A percentile compares a stretch with the other conserved stretches of the same genome.
Evolutionary conservation across 2,797 vertebrate genomes (phyloP).

Genomic region (Sebastes cheni): DNA sequence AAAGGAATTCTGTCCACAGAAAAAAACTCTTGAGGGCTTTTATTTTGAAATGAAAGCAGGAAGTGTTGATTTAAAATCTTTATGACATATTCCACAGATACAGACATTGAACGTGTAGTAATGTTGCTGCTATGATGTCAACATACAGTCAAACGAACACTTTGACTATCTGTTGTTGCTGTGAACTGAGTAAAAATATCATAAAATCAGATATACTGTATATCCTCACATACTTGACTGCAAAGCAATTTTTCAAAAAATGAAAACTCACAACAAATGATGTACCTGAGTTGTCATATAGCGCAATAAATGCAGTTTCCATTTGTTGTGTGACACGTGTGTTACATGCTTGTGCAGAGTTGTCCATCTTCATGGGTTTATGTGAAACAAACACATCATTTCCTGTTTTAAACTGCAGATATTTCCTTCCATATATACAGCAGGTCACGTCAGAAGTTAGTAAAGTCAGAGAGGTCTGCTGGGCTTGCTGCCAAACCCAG

Average conservation of each 20-base stretch:
- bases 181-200: too few species aligned
- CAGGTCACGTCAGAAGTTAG: conserved; percentile 2
- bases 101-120: too few species aligned
- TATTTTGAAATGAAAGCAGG: too few species aligned
- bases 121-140: too few species aligned
- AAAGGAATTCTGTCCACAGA: too few species aligned
- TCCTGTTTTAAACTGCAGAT: neutral
- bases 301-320: neutral
- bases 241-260: neutral
- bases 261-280: neutral
- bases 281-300: neutral
- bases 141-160: too few species aligned
- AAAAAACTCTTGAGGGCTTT: too few species aligned
- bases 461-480: neutral
- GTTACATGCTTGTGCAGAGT: neutral
- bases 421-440: conserved; percentile 1
- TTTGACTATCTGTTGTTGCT: too few species aligned
- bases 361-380: neutral
- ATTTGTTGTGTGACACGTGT: neutral
- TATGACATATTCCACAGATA: too few species aligned
- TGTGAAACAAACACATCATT: neutral
- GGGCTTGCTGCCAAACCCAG: conserved; percentile 10
- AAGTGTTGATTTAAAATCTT: too few species aligned
- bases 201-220: too few species aligned
- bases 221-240: neutral